A percentile compares a stretch with the other conserved stretches of the same genome.
phyloP scores from a whole-genome alignment of 37 sponge, comb jelly and placozoan species.

The Aplysina aerophoba region DNA sequence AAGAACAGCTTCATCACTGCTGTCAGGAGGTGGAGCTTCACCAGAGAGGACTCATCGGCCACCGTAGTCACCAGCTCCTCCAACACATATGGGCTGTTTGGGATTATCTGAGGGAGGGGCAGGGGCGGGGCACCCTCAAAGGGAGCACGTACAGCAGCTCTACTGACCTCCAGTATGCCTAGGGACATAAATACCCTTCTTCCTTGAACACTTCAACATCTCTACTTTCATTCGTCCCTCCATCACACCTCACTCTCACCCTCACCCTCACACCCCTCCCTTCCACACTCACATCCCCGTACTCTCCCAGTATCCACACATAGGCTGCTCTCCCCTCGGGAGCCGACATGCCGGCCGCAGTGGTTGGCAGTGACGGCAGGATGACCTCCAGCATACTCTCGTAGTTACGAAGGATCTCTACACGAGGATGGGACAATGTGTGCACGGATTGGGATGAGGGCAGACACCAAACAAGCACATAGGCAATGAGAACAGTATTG shows the following conservation, averaged over 20 bases:
- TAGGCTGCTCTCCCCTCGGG: constrained; percentile 83
- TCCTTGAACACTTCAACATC: no score
- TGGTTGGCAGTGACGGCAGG: constrained; percentile 68
- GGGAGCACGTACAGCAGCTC: no score
- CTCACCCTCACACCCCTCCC: constrained; percentile 69
- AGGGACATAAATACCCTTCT: no score
- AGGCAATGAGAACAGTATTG: no score
- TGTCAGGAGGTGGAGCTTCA: constrained; percentile 88
- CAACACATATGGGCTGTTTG: constrained; percentile 87
- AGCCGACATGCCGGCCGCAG: constrained; percentile 44
- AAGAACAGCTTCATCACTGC: constrained; percentile 96
- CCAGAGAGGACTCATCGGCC: constrained; percentile 62
- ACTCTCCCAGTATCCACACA: constrained; percentile 95
- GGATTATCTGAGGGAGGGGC: constrained; percentile 43
- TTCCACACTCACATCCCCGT: constrained; percentile 78
- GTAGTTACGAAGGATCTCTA: constrained; percentile 88
- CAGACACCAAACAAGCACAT: no score
- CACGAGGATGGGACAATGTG: no score
- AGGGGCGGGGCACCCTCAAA: neutral
- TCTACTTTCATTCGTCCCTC: no score
- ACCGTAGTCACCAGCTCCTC: constrained; percentile 72
- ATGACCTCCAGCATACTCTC: constrained; percentile 76
- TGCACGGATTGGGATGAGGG: no score
- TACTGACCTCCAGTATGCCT: no score
- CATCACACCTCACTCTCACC: no score